Evolutionary conservation across 1,140 invertebrate genomes (phyloP), one percentile per base, ranked within the genome.

Genomic region (Leguminivora glycinivorella): DNA sequence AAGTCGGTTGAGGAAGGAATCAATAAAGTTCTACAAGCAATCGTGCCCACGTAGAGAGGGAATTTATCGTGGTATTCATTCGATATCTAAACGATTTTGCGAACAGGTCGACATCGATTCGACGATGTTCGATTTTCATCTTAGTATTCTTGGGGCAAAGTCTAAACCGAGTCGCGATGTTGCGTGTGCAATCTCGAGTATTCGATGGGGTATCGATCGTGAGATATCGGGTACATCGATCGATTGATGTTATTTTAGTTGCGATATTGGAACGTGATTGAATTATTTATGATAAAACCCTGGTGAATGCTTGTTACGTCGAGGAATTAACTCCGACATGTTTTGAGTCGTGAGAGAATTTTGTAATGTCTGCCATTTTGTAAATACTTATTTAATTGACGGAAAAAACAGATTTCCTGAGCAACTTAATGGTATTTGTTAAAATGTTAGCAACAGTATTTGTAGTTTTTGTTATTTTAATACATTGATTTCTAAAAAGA

Each of bases 31-130:
- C 58, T 69, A 60, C 60, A 70, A 69, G 71, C 58, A 72, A 70
- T 70, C 60, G n/a, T 58, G 69, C 74, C 71, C 71, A 75, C 74
- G 74, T 71, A 40, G 67, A 24, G 47, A 69, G 63, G 47, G 71
- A 63, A 75, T 75, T 75, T 75, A 75, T 75, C 56, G 71, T 14
- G 40, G 67, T 72, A 56, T 71, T 75, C 72, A 75, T 72, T 63
- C 58, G 58, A 63, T 63, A 63, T 63, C 58, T 63, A 63, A 63
- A 63, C 58, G 58, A 63, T 63, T 63, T 63, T 17, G 58, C 58
- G 58, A 63, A 63, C 58, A 63, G 58, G 58, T 63, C 58, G 58
- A 63, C 58, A 63, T 34, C 9, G 58, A 14, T 19, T 31, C 25
- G n/a, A n/a, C 25, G 7, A n/a, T 9, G 22, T 29, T 34, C 25